Evolutionary conservation across 2,888 invertebrate genomes (phyloP).

Genomic region (Neoascia interrupta): DNA sequence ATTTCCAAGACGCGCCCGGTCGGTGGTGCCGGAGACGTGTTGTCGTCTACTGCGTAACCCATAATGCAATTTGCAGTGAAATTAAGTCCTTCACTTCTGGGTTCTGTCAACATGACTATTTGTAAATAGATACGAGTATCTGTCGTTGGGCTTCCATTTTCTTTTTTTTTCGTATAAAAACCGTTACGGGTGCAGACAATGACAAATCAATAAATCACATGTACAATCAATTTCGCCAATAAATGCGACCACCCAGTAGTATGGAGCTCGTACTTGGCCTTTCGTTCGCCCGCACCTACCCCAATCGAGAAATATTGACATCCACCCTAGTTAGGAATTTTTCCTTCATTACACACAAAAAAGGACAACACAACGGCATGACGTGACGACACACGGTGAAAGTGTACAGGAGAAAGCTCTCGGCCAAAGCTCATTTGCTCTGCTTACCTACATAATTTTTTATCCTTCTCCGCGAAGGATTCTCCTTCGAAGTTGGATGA

Average conservation of each 20-base stretch:
- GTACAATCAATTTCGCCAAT: conserved; percentile 45
- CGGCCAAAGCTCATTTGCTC: conserved; percentile 46
- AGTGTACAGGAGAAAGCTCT: conserved; percentile 46
- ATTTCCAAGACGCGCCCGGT: conserved; percentile 10
- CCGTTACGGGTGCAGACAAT: conserved; percentile 35
- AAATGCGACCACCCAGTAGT: conserved; percentile 11
- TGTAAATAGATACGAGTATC: conserved; percentile 14
- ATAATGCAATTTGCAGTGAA: conserved; percentile 61
- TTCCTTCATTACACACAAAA: conserved; percentile 12
- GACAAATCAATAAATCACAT: conserved; percentile 63
- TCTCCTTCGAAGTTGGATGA: neutral
- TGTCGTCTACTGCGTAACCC: conserved; percentile 29
- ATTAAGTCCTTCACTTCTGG: conserved; percentile 42
- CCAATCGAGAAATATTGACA: conserved; percentile 28
- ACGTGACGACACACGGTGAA: conserved; percentile 35
- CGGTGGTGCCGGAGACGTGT: neutral
- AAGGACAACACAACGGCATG: conserved; percentile 13
- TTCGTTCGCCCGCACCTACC: conserved; percentile 38
- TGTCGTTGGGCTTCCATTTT: neutral
- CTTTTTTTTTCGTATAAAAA: neutral
- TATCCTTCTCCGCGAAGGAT: neutral
- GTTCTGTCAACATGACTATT: conserved; percentile 30
- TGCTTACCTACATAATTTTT: conserved; percentile 36
- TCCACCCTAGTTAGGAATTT: conserved; percentile 3
- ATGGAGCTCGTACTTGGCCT: neutral